Evolutionary conservation across 1,140 invertebrate genomes (phyloP).

Genomic region (Drosophila setifemur): DNA sequence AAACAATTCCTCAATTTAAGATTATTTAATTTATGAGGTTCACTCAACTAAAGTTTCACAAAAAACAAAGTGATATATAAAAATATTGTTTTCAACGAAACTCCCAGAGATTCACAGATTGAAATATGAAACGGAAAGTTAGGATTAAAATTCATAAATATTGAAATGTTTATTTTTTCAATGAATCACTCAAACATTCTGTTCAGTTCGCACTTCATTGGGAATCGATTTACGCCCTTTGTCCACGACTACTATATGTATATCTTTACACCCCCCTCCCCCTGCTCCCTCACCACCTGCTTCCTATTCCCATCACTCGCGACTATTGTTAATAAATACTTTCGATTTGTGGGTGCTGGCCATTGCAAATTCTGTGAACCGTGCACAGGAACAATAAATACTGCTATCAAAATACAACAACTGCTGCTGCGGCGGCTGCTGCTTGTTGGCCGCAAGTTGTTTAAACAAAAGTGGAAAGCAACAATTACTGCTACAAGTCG

Average conservation of each 20-base stretch:
- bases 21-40: no score
- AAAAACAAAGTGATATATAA: no score
- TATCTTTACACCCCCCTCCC: no score
- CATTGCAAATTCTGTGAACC: conserved; percentile 64
- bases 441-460: conserved; percentile 55
- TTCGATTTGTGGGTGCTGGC: conserved; percentile 47
- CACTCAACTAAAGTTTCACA: no score
- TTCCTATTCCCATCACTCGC: conserved; percentile 1
- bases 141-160: not conserved
- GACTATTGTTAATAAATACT: conserved; percentile 49
- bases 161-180: conserved; percentile 2
- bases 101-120: no score
- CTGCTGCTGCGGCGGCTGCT: conserved; percentile 2
- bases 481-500: conserved; percentile 26
- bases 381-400: conserved; percentile 72
- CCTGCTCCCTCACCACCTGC: no score
- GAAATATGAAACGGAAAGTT: no score
- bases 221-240: not conserved
- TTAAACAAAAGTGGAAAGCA: conserved; percentile 67
- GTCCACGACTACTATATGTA: no score
- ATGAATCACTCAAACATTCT: not conserved
- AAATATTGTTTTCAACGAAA: no score
- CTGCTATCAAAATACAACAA: conserved; percentile 52
- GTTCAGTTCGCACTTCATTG: not conserved
- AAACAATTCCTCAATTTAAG: no score